Conservation (phyloP, 2,888 invertebrate species). For the Eulithis testata region DNA sequence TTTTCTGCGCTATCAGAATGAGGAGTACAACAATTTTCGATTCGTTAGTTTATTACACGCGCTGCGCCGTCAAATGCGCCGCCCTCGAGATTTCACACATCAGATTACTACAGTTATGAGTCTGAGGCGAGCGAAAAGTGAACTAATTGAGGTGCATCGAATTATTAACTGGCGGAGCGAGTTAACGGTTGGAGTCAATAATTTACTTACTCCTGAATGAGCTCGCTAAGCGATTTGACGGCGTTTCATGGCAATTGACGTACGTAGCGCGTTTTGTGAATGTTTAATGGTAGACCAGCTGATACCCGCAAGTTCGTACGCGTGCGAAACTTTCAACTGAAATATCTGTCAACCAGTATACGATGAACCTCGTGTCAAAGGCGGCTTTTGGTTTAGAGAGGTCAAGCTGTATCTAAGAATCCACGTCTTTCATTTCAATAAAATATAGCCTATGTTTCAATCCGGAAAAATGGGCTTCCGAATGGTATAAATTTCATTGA, state of each 20-base stretch:
- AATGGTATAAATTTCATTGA: no score
- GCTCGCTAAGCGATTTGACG: conserved; percentile 8
- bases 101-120: conserved; percentile 40
- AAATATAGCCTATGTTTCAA: no score
- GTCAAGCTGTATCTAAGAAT: no score
- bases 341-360: no score
- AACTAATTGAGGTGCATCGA: conserved; percentile 32
- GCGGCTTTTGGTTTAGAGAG: no score
- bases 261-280: no score
- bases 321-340: no score
- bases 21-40: conserved; percentile 32
- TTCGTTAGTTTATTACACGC: conserved; percentile 36
- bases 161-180: conserved; percentile 24
- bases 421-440: no score
- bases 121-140: conserved; percentile 30
- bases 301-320: no score
- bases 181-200: conserved; percentile 23
- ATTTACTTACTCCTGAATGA: conserved; percentile 10
- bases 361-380: no score
- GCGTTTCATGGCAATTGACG: not conserved
- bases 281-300: no score
- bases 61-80: conserved; percentile 32
- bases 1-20: conserved; percentile 27
- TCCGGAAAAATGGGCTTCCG: no score
- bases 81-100: conserved; percentile 49